These are phyloP conservation scores for Blastomussa wellsi DNA, from an alignment of 92 coral and sea anemone species.

Conservation along the genomic window DNA sequence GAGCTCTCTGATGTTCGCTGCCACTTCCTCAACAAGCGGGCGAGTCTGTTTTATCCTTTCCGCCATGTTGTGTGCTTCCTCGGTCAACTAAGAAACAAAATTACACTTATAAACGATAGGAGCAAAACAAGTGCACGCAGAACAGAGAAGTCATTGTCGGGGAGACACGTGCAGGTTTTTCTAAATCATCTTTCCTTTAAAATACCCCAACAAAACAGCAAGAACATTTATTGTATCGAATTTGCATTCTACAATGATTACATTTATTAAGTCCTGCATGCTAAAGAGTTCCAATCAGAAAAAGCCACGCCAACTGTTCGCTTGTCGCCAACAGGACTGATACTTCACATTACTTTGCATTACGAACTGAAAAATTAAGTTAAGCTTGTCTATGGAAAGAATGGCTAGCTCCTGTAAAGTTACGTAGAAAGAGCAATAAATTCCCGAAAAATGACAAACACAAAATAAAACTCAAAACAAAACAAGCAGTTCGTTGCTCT, in stretches of 20 bases:
- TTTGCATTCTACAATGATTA: too few species aligned
- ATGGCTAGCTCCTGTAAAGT: not conserved
- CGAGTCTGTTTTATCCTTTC: constrained; percentile 57
- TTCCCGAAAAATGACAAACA: not conserved
- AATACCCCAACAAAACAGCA: not conserved
- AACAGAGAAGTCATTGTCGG: too few species aligned
- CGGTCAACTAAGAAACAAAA: constrained; percentile 48
- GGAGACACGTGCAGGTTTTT: not conserved
- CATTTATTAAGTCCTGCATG: too few species aligned
- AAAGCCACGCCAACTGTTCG: too few species aligned
- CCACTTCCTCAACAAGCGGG: constrained; percentile 63
- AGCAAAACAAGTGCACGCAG: not conserved
- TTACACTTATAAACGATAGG: not conserved
- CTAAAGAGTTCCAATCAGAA: too few species aligned
- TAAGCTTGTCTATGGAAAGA: not conserved
- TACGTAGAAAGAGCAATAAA: not conserved
- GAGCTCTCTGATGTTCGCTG: constrained; percentile 49
- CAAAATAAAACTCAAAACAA: not conserved
- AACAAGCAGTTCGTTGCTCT: not conserved
- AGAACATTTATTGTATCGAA: not conserved
- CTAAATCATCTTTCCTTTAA: not conserved
- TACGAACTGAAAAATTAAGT: too few species aligned
- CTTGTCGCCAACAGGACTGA: too few species aligned
- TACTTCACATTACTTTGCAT: too few species aligned
- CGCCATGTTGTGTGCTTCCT: constrained; percentile 46